These are phyloP conservation scores for Cyprinodon diabolis DNA, from an alignment of 2,797 vertebrate genomes.

Conservation along the genomic window DNA sequence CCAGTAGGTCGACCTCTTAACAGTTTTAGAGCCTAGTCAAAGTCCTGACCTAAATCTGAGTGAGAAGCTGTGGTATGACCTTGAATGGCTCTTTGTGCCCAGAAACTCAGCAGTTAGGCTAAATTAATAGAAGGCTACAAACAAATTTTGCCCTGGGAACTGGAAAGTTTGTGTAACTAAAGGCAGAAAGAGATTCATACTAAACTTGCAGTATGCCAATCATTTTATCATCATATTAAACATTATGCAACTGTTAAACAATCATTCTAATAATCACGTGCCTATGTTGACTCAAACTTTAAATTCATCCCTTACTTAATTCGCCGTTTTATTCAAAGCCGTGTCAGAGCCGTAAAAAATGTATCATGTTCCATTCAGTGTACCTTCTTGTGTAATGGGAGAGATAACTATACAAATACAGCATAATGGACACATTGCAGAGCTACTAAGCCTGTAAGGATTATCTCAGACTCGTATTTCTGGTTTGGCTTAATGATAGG, in stretches of 20 bases:
- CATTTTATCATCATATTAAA: neutral
- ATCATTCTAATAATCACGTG: neutral
- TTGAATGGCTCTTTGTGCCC: no score
- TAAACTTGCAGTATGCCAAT: neutral
- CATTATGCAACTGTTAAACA: neutral
- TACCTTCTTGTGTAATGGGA: slow-evolving; percentile 44
- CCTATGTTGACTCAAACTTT: slow-evolving; percentile 1
- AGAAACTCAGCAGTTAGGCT: no score
- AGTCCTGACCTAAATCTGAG: neutral
- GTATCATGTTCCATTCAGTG: slow-evolving; percentile 21
- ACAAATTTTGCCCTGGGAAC: no score
- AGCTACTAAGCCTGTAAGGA: slow-evolving; percentile 49
- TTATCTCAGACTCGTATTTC: slow-evolving; percentile 76
- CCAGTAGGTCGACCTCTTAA: no score
- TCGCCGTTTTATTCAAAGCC: neutral
- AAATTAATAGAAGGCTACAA: no score
- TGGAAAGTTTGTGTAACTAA: no score
- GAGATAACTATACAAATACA: slow-evolving; percentile 50
- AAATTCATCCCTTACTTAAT: slow-evolving; percentile 7
- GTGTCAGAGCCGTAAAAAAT: neutral
- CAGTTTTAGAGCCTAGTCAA: neutral
- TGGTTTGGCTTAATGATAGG: slow-evolving; percentile 70
- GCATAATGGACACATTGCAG: slow-evolving; percentile 47
- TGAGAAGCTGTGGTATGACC: no score
- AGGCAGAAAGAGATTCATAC: neutral